phyloP scores from a whole-genome alignment of 2,888 invertebrate species.

The Cecidostiba fungosa region DNA sequence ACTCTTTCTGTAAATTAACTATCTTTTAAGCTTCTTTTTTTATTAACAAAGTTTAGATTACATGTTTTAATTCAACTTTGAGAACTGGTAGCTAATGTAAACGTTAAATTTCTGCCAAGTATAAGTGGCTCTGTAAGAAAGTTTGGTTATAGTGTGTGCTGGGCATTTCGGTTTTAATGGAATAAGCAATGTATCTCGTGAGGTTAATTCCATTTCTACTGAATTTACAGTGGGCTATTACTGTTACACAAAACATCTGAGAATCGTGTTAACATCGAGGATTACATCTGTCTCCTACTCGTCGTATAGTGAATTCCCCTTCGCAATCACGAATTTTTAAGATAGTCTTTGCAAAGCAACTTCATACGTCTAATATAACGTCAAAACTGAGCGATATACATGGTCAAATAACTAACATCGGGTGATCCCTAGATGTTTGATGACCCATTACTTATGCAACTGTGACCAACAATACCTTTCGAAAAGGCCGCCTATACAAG shows the following conservation, averaged over 20 bases:
- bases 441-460: neutral
- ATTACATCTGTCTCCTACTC: neutral
- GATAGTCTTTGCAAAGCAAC: slow-evolving; percentile 33
- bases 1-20: too few relatives aligned
- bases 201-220: slow-evolving; percentile 5
- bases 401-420: neutral
- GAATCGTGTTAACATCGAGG: neutral
- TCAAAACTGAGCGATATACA: too few relatives aligned
- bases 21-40: neutral
- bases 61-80: neutral
- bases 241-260: neutral
- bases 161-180: slow-evolving; percentile 10
- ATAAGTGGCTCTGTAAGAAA: neutral
- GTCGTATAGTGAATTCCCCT: neutral
- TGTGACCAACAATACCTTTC: neutral
- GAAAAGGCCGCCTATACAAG: neutral
- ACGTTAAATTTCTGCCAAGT: neutral
- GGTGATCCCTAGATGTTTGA: neutral
- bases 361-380: too few relatives aligned
- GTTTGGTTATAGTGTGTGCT: neutral
- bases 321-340: neutral
- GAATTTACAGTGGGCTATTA: neutral
- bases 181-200: slow-evolving; percentile 22
- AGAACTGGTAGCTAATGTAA: neutral
- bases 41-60: neutral